Evolutionary conservation across 2,888 invertebrate genomes (phyloP), one percentile per base, ranked within the genome.

Genomic region (Dicranocentrus wangi): DNA sequence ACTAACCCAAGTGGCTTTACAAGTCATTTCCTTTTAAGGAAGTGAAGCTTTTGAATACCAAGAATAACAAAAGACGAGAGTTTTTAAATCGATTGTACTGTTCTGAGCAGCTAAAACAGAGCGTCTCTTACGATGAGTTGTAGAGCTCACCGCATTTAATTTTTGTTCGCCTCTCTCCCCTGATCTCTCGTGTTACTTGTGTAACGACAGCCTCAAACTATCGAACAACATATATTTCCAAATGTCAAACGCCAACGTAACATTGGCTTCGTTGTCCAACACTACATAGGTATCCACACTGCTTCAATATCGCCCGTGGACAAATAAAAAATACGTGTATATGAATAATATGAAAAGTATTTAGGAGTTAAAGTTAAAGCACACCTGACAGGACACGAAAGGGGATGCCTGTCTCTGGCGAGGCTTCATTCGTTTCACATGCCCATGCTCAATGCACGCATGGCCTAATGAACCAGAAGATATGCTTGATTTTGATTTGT

Each of bases 401-500:
- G 7, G 32, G 68, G 68, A 53, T 68, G 53, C 19, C 27, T 13
- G 1, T 19, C 47, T 8, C 7, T 13, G 39, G 5, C 39, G 7
- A n/a, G n/a, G n/a, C n/a, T n/a, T n/a, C n/a, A n/a, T n/a, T n/a
- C n/a, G n/a, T n/a, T 25, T 15, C 17, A 10, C 55, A 55, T 23
- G 13, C 27, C 13, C 1, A 55, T 55, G 23, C 28, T 5, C 2
- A 60, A 47, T 8, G 17, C 55, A 55, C 15, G 55, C 8, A 53
- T 53, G 53, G 53, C 53, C 68, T 68, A 68, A 68, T 68, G 68
- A 68, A 53, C 68, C 32, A 68, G 32, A 53, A 32, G 47, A 27
- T 23, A 5, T n/a, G n/a, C n/a, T 32, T 32, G 32, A n/a, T n/a
- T 68, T 68, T 68, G 53, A 32, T 39, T 32, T 53, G 68, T 68